Base-by-base conservation (phyloP, 2,113 vertebrate species). In the Archocentrus centrarchus region DNA sequence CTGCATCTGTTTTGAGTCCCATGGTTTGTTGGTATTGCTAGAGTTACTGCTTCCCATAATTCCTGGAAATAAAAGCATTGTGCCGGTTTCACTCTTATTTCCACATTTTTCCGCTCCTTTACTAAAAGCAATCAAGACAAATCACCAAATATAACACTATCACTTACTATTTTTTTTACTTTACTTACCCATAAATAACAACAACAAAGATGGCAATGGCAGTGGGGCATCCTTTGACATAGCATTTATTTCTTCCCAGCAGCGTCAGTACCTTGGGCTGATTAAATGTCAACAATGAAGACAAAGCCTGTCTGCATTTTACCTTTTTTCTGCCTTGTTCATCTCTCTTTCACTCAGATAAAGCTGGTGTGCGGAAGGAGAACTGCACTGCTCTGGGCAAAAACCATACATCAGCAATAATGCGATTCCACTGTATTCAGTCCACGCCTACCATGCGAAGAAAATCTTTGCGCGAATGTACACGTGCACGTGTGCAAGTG, bases 201-300 rank as follows among this genome's bases (percentile, higher is more conserved):
- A 73, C 47, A 79, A 73, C 53, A 66, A 84, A 55, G 53, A 55
- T 20, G 47, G 75, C 68, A 27, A 81, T 47, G 93, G 93, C 91
- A 84, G 20, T 59, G 66, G 89, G 91, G 95, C 93, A 93, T 94
- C 94, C 93, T 95, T 92, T 89, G 78, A 93, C 91, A 89, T 76
- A 47, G 89, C 92, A 93, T 92, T 93, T 93, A 93, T 94, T 96
- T 94, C 91, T 92, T 95, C 93, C 80, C 84, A 86, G 95, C 89
- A 94, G 93, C 87, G 81, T 93, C 93, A 81, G 78, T 90, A 94
- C 93, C 92, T 94, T 17, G 89, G 90, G 93, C 95, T 86, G 93
- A 97, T 96, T 97, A 97, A 95, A 95, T 94, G 91, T 94, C 94
- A 97, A 95, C 92, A 96, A 91, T 83, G 86, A 91, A 92, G 62